Base-by-base conservation (phyloP, 1,140 invertebrate species). In the Heliconius eleuchia region DNA sequence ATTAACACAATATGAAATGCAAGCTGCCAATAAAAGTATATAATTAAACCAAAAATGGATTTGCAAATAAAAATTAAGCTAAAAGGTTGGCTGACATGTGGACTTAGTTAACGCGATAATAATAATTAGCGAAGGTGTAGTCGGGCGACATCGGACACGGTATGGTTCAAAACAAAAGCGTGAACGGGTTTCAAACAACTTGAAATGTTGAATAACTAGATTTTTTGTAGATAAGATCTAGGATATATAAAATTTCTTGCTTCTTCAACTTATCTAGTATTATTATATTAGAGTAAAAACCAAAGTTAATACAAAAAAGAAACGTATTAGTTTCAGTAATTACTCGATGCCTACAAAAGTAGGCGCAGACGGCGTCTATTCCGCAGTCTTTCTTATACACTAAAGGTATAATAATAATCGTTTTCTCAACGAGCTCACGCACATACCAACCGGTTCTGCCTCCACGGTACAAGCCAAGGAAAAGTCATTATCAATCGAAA, bases 401-500 rank as follows among this genome's bases (percentile, higher is more conserved):
- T 70, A 50, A 70, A 80, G 50, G 78, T 80, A 82, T 85, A 87
- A 87, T 87, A 88, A 88, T 90, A 88, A 89, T 89, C 89, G 86
- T 86, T 86, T 86, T 84, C 83, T 74, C 88, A 90, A 90, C 88
- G 82, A 89, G 88, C 74, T 80, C 79, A 80, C 79, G 79, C 85
- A 82, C 87, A 84, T 89, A 86, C 77, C 73, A 82, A 90, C 89
- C 89, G 88, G 88, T 90, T 89, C 73, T 46, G 37, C 60, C 75
- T 79, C 82, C 73, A 79, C 75, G 72, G 27, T 71, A 78, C 81
- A 79, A 79, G 80, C 66, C 76, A 70, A 78, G 71, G 75, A 71
- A 66, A 78, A 50, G 19, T 78, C n/a, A 2, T 30, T 73, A 76
- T 74, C 79, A 73, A 80, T 80, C 52, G 19, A 85, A 85, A 81